Conservation (phyloP, 2,888 invertebrate genomes). For the Eupithecia inturbata region DNA sequence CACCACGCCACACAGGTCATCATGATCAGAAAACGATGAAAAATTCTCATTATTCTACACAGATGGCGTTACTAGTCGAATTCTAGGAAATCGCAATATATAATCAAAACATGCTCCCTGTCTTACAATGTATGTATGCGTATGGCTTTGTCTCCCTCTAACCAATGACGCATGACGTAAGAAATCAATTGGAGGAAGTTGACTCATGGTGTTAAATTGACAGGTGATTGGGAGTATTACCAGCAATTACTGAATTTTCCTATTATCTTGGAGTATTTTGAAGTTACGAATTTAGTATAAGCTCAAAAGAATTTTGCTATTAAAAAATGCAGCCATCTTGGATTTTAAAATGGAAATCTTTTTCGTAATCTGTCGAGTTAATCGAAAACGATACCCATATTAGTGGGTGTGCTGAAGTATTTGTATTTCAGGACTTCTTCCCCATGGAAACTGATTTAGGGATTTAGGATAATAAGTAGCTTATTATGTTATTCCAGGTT, state of each 20-base stretch:
- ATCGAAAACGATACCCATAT: too few relatives aligned
- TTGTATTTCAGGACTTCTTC: too few relatives aligned
- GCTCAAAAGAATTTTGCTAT: too few relatives aligned
- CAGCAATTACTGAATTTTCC: neutral
- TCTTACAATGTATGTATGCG: neutral
- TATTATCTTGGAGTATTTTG: neutral
- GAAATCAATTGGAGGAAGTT: constrained; percentile 2
- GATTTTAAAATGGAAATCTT: too few relatives aligned
- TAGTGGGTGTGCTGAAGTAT: too few relatives aligned
- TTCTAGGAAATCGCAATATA: neutral
- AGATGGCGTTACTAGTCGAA: neutral
- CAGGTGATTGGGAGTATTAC: constrained; percentile 1
- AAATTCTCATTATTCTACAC: neutral
- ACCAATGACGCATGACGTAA: constrained; percentile 13
- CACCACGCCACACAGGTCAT: too few relatives aligned
- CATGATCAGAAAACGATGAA: neutral
- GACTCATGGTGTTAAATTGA: constrained; percentile 6
- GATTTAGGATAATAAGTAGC: neutral
- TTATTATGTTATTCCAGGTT: neutral
- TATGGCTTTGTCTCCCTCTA: neutral
- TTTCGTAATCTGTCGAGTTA: too few relatives aligned
- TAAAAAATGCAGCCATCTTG: too few relatives aligned
- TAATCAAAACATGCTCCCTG: constrained; percentile 1
- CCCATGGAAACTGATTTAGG: neutral
- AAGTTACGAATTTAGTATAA: neutral